phyloP scores from a whole-genome alignment of 2,113 vertebrate species.

The Gorsachius goisagi region DNA sequence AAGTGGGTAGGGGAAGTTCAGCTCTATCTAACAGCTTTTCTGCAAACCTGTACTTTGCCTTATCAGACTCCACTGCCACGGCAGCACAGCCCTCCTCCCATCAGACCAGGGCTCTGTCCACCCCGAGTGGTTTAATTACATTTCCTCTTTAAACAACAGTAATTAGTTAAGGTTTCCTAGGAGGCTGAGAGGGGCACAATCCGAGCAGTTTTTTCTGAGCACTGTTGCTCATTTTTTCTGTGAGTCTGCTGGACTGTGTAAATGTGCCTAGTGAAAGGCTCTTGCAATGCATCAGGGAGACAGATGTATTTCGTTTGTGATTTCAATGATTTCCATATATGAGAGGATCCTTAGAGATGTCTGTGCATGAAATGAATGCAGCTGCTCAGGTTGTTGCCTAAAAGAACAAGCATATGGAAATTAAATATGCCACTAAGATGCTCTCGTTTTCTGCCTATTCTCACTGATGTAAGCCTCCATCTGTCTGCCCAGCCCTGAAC shows the following conservation, averaged over 20 bases:
- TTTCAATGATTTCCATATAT: slow-evolving; percentile 18
- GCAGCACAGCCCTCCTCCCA: background rate
- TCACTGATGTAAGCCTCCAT: background rate
- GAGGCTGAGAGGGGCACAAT: background rate
- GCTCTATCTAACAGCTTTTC: background rate
- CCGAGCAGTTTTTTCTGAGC: background rate
- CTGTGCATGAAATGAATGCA: slow-evolving; percentile 26
- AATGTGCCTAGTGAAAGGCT: background rate
- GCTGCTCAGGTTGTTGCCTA: slow-evolving; percentile 23
- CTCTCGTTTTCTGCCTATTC: background rate
- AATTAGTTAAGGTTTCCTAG: background rate
- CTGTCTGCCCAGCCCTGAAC: background rate
- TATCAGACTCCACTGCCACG: background rate
- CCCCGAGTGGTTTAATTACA: background rate
- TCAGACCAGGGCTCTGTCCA: background rate
- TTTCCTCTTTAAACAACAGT: slow-evolving; percentile 6
- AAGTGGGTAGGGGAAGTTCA: background rate
- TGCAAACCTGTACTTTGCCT: background rate
- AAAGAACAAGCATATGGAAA: slow-evolving; percentile 6
- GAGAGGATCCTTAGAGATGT: slow-evolving; percentile 34
- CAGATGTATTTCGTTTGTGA: slow-evolving; percentile 37
- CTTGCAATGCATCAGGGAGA: background rate
- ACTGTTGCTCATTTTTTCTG: background rate
- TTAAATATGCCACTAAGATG: background rate
- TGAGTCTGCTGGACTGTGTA: background rate